Evolutionary conservation across 2,113 vertebrate species (phyloP).

Genomic region (Micronisus gabar): DNA sequence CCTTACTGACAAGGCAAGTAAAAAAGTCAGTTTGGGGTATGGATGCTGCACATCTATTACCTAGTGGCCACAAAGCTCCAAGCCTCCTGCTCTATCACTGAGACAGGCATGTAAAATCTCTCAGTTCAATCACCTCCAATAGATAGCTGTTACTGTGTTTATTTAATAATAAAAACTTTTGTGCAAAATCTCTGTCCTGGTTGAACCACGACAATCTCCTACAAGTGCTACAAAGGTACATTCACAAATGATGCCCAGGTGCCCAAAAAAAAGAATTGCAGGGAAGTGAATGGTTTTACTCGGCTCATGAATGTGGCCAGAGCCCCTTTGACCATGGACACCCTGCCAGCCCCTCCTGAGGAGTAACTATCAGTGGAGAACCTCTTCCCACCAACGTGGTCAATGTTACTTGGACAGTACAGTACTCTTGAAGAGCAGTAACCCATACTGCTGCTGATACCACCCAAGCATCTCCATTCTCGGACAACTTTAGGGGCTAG

Average conservation of each 20-base stretch:
- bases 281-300: not conserved
- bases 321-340: not conserved
- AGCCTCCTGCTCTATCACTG: not conserved
- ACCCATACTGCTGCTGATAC: not conserved
- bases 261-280: not conserved
- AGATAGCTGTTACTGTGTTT: not conserved
- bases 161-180: not conserved
- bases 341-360: not conserved
- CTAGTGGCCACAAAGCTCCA: not conserved
- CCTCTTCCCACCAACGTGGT: not conserved
- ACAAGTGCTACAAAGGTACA: not conserved
- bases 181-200: not conserved
- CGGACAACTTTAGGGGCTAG: not conserved
- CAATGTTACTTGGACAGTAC: no score
- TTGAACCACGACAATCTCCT: not conserved
- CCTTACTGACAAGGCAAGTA: not conserved
- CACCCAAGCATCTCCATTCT: not conserved
- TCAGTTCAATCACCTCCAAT: not conserved
- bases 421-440: not conserved
- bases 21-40: not conserved
- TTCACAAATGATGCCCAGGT: not conserved
- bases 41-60: not conserved
- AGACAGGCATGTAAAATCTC: not conserved
- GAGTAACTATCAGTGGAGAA: not conserved
- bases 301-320: not conserved